These are phyloP conservation scores for Lethrus apterus DNA, from an alignment of 1,140 invertebrate genomes.

Conservation along the genomic window DNA sequence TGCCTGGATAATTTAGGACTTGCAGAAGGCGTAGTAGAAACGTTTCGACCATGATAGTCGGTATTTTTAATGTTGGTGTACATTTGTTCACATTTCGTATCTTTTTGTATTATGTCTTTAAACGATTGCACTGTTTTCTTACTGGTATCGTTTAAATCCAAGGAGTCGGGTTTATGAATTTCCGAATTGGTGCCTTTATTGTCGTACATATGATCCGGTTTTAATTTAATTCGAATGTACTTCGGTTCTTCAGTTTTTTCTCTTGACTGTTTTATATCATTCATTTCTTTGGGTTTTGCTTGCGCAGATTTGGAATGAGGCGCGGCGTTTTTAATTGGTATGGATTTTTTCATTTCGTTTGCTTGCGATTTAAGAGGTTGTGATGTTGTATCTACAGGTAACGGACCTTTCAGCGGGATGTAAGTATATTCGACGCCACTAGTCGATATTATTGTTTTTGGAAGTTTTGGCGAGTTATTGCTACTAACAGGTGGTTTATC, in stretches of 20 bases:
- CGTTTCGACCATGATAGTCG: conserved; percentile 42
- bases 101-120: conserved; percentile 15
- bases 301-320: neutral
- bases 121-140: conserved; percentile 16
- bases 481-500: conserved; percentile 26
- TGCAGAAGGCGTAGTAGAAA: conserved; percentile 31
- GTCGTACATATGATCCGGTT: conserved; percentile 56
- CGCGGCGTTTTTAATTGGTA: conserved; percentile 15
- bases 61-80: conserved; percentile 38
- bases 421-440: conserved; percentile 40
- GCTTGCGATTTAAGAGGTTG: neutral
- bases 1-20: conserved; percentile 36
- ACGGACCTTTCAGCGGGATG: conserved; percentile 39
- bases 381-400: conserved; percentile 28
- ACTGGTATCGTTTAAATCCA: conserved; percentile 19
- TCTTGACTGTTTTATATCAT: conserved; percentile 12
- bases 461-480: conserved; percentile 20
- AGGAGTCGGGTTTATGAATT: conserved; percentile 24
- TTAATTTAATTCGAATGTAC: conserved; percentile 57
- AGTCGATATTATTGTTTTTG: conserved; percentile 30
- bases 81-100: conserved; percentile 35
- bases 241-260: conserved; percentile 42
- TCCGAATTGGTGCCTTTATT: conserved; percentile 39
- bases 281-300: neutral
- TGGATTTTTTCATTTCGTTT: conserved; percentile 8